Conservation (phyloP, 2,888 invertebrate genomes). For the Steinernema scapterisci region DNA sequence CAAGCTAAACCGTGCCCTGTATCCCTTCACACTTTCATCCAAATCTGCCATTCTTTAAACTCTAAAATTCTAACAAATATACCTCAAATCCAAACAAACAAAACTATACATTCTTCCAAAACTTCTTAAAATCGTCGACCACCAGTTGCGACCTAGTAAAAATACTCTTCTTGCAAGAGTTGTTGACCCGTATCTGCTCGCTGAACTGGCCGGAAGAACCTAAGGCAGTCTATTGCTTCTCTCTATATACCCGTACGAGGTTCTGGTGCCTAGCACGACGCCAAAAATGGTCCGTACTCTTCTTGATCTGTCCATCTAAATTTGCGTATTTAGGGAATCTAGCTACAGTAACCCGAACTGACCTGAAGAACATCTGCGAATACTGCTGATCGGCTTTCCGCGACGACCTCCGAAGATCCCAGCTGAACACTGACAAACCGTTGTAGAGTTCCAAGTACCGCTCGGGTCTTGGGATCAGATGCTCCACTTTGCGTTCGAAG, state of each 20-base stretch:
- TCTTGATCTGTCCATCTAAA: constrained; percentile 19
- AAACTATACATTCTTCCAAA: not conserved
- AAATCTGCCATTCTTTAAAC: not conserved
- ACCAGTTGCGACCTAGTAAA: no score
- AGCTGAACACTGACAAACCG: not conserved
- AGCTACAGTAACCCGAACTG: not conserved
- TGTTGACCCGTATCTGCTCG: not conserved
- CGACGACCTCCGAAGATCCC: not conserved
- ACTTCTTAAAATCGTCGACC: not conserved
- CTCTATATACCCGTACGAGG: constrained; percentile 9
- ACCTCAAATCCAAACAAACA: not conserved
- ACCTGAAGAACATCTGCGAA: constrained; percentile 8
- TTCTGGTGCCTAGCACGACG: constrained; percentile 15
- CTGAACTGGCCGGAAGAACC: constrained; percentile 4
- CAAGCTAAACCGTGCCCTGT: no score
- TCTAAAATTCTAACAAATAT: constrained; percentile 9
- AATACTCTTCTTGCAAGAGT: not conserved
- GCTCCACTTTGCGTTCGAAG: constrained; percentile 24
- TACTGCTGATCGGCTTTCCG: constrained; percentile 21
- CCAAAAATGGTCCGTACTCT: not conserved
- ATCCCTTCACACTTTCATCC: no score
- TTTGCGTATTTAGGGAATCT: not conserved
- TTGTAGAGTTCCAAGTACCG: constrained; percentile 13
- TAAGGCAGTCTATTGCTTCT: constrained; percentile 17
- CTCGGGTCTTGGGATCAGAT: not conserved